phyloP scores from a whole-genome alignment of 2,113 vertebrate genomes.

The Vidua chalybeata region DNA sequence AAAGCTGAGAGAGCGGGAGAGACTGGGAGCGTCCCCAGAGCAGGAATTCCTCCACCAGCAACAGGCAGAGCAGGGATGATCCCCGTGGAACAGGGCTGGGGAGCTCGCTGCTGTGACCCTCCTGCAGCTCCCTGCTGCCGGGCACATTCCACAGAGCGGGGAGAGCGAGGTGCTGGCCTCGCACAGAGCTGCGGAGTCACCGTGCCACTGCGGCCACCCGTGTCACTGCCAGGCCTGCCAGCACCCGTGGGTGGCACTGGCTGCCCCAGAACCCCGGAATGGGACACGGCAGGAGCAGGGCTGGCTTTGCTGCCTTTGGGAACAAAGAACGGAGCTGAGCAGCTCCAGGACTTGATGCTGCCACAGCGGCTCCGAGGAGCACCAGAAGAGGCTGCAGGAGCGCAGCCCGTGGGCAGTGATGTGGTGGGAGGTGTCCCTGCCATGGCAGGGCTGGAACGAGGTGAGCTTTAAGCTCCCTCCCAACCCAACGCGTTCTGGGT shows the following conservation, averaged over 20 bases:
- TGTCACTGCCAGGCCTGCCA: neutral
- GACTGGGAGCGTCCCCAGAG: neutral
- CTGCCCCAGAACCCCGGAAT: rapidly evolving
- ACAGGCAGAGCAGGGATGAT: neutral
- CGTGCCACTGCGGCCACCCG: neutral
- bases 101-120: neutral
- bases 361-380: neutral
- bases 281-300: neutral
- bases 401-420: rapidly evolving
- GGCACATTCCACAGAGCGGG: neutral
- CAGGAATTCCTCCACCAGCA: neutral
- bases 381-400: neutral
- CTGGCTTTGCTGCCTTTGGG: neutral
- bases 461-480: neutral
- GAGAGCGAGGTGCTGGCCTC: neutral
- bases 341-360: neutral
- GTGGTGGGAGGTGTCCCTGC: neutral
- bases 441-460: rapidly evolving
- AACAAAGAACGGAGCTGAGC: neutral
- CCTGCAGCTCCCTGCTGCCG: neutral
- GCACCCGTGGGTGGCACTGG: rapidly evolving
- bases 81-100: rapidly evolving
- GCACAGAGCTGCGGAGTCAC: neutral
- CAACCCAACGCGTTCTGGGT: neutral
- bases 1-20: neutral